phyloP scores from a whole-genome alignment of 2,113 vertebrate genomes.

The Paralichthys olivaceus region DNA sequence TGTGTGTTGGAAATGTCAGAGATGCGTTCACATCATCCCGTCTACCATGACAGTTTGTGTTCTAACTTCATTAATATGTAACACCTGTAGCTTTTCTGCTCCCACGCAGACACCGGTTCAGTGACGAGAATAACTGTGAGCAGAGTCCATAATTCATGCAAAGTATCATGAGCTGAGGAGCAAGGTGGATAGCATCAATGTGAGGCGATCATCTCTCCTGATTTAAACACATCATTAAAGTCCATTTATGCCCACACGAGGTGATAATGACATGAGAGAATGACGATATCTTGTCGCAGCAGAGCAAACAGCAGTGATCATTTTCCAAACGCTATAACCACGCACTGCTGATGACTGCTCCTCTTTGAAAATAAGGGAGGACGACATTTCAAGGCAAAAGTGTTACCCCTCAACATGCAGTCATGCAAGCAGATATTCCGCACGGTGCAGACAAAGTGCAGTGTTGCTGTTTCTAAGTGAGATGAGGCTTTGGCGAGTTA shows the following conservation, averaged over 20 bases:
- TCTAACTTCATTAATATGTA: conserved; percentile 12
- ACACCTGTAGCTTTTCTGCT: background rate
- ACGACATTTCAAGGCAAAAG: conserved; percentile 80
- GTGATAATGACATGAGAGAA: conserved; percentile 47
- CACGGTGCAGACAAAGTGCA: conserved; percentile 12
- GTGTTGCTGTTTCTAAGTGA: conserved; percentile 28
- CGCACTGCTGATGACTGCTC: conserved; percentile 40
- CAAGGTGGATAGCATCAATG: conserved; percentile 15
- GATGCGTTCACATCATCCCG: conserved; percentile 19
- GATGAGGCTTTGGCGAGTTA: conserved; percentile 64
- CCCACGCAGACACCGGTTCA: conserved; percentile 7
- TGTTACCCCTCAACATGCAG: conserved; percentile 71
- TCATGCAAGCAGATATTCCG: conserved; percentile 65
- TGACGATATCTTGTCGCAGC: conserved; percentile 45
- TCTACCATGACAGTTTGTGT: conserved; percentile 9
- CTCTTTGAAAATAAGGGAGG: conserved; percentile 42
- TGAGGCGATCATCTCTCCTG: conserved; percentile 29
- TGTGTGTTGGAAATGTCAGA: background rate
- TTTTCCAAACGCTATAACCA: conserved; percentile 29
- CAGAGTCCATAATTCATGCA: conserved; percentile 1
- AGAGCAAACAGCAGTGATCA: conserved; percentile 37
- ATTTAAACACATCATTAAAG: conserved; percentile 41
- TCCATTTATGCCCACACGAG: conserved; percentile 24
- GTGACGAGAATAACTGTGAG: conserved; percentile 1
- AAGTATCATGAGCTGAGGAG: conserved; percentile 3